Conservation (phyloP, 64 coral and sea anemone species). For the Pocillopora verrucosa region DNA sequence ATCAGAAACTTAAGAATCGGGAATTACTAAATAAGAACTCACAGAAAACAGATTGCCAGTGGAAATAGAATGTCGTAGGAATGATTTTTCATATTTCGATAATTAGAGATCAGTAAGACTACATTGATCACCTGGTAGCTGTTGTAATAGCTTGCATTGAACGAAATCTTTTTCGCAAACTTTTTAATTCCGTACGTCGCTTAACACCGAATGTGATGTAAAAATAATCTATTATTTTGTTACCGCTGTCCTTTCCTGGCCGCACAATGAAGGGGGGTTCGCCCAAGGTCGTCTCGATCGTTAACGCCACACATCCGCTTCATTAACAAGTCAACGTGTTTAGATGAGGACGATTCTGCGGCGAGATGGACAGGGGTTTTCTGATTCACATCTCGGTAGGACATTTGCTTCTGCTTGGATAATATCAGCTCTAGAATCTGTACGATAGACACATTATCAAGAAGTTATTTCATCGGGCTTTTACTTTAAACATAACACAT, state of each 20-base stretch:
- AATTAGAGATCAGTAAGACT: too few relatives aligned
- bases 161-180: too few relatives aligned
- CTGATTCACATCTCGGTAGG: slow-evolving; percentile 72
- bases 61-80: too few relatives aligned
- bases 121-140: too few relatives aligned
- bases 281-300: slow-evolving; percentile 63
- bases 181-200: too few relatives aligned
- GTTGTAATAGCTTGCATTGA: too few relatives aligned
- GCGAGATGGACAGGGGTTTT: slow-evolving; percentile 79
- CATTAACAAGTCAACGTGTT: slow-evolving; percentile 60
- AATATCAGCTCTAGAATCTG: slow-evolving; percentile 76
- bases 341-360: slow-evolving; percentile 35
- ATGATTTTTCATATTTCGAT: too few relatives aligned
- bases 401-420: slow-evolving; percentile 49
- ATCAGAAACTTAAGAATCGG: too few relatives aligned
- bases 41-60: too few relatives aligned
- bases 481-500: too few relatives aligned
- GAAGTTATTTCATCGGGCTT: not conserved
- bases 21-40: too few relatives aligned
- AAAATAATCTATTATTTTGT: not conserved
- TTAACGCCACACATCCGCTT: slow-evolving; percentile 44
- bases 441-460: not conserved
- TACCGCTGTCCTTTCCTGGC: slow-evolving; percentile 79
- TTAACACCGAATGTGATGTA: too few relatives aligned
- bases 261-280: slow-evolving; percentile 72